A percentile compares a stretch with the other conserved stretches of the same genome.
phyloP scores from a whole-genome alignment of 2,797 vertebrate species.

The Columba guinea region DNA sequence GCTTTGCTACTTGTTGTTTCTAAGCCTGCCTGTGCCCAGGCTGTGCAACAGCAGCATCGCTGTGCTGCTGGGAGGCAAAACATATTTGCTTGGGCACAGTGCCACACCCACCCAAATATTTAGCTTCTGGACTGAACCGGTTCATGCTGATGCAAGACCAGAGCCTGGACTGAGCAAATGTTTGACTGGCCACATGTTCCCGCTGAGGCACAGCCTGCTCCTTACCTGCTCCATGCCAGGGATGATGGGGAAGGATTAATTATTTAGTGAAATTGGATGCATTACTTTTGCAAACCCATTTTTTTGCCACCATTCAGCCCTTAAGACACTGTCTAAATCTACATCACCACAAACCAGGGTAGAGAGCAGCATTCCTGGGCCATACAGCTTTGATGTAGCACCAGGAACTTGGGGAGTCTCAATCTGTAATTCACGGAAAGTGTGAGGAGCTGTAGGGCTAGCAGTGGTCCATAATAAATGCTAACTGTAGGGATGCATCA shows the following conservation, averaged over 20 bases:
- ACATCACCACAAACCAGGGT: background rate
- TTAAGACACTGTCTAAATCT: background rate
- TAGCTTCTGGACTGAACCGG: background rate
- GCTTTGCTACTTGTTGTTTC: background rate
- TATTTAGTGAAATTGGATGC: background rate
- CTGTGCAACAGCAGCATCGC: fast-evolving
- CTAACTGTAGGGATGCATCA: background rate
- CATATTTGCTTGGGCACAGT: background rate
- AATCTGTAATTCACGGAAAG: background rate
- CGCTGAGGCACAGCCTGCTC: background rate
- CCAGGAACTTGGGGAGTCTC: background rate
- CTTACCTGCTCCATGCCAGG: background rate
- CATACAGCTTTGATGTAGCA: background rate
- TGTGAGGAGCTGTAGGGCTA: background rate
- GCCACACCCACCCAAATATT: background rate
- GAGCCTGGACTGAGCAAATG: background rate
- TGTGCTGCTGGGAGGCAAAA: background rate
- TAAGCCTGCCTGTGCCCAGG: background rate
- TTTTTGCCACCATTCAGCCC: background rate
- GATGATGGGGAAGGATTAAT: background rate
- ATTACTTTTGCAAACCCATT: background rate
- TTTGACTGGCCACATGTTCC: background rate
- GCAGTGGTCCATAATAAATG: background rate
- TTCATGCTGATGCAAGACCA: background rate
- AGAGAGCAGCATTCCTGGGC: background rate